Conservation (phyloP, 2,888 invertebrate species). For the Lasioglossum oenotherae region DNA sequence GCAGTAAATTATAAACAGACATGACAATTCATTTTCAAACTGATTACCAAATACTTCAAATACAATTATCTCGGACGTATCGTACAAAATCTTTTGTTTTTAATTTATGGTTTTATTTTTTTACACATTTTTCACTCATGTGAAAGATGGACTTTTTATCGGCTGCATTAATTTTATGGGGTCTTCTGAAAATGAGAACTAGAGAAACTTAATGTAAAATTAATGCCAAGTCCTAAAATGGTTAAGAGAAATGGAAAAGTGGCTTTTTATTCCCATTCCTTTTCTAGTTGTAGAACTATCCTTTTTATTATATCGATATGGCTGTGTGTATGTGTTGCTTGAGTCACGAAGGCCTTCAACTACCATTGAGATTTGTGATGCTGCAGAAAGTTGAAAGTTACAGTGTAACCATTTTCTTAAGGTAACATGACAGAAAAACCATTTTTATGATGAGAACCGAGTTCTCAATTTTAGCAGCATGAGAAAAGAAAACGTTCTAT, state of each 20-base stretch:
- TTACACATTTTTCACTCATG: background rate
- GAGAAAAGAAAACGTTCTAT: background rate
- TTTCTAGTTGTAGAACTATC: background rate
- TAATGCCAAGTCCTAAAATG: background rate
- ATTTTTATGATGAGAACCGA: background rate
- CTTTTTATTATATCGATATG: background rate
- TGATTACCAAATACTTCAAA: background rate
- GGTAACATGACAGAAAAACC: background rate
- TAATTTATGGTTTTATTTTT: background rate
- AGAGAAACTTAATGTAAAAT: background rate
- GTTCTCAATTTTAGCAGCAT: background rate
- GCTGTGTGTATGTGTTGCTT: background rate
- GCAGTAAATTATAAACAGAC: background rate
- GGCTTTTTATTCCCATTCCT: background rate
- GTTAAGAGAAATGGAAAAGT: background rate
- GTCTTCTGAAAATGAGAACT: background rate
- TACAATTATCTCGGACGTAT: background rate
- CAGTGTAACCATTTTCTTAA: background rate
- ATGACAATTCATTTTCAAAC: background rate
- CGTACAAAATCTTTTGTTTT: background rate
- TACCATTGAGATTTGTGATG: background rate
- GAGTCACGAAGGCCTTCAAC: background rate
- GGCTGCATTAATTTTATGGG: background rate
- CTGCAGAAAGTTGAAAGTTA: conserved; percentile 3
- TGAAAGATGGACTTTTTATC: background rate